Evolutionary conservation across 2,113 vertebrate species (phyloP).

Genomic region (Nipponia nippon): DNA sequence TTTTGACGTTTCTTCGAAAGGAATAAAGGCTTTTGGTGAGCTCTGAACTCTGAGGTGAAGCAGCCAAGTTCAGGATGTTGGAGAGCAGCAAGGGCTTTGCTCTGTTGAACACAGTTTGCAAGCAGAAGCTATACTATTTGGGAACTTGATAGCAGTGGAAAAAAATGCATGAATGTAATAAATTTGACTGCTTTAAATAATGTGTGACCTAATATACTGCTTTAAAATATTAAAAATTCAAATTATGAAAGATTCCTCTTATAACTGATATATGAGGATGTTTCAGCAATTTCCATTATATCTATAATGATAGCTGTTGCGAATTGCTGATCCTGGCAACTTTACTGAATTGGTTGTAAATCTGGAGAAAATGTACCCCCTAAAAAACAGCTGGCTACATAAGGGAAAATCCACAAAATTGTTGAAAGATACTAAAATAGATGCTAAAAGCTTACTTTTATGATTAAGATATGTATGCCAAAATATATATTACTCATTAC

Average conservation of each 20-base stretch:
- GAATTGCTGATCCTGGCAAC: not conserved
- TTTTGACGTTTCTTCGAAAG: not conserved
- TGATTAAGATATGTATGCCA: not conserved
- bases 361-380: not conserved
- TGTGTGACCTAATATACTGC: not conserved
- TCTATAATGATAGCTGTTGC: not conserved
- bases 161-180: not conserved
- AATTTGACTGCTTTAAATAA: slow-evolving; percentile 24
- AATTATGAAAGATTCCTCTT: not conserved
- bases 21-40: not conserved
- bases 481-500: not conserved
- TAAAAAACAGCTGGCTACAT: not conserved
- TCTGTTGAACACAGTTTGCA: not conserved
- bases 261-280: not conserved
- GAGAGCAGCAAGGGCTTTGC: not conserved
- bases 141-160: not conserved
- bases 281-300: not conserved
- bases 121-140: not conserved
- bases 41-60: not conserved
- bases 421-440: not conserved
- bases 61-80: not conserved
- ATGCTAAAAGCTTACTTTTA: not conserved
- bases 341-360: not conserved
- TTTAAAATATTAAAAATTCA: slow-evolving; percentile 36
- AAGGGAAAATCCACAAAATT: not conserved